Evolutionary conservation across 2,797 vertebrate species (phyloP), one percentile per base, ranked within the genome.

Genomic region (Pangasius macronema): DNA sequence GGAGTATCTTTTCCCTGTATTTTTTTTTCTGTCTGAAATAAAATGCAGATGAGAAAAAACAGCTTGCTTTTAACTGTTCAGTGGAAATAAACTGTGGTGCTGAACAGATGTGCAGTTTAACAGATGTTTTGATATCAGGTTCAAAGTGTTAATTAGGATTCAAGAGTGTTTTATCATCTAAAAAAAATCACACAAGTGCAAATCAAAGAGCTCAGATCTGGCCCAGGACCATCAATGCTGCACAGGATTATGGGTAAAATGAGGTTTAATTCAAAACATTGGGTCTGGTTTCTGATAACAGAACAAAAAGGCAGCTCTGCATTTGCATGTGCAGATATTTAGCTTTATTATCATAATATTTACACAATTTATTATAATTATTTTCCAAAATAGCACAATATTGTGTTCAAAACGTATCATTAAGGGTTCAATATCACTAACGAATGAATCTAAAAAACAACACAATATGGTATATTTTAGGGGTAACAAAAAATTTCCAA

Each of bases 111-210:
- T 55, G 49, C 76, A 79, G 51, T 55, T 79, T 79, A 79, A 53
- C 51, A 79, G 51, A 79, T 79, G n/a, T 79, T 79, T 55, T 79
- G n/a, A 33, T 55, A 51, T 55, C 76, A 79, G 30, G 76, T 55
- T 79, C 76, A 79, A 79, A 79, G 76, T 79, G 76, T 33, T 79
- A 55, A 79, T 55, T 77, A 79, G 76, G 51, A 79, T 79, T 77
- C 75, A 18, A 79, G 20, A 7, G 14, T 55, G n/a, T 79, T 55
- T 79, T 36, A 79, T 18, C 42, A 53, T 51, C 10, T 75, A 68
- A 42, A 73, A 73, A 73, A 73, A 51, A 76, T 76, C 39, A 46
- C 70, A 46, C 13, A n/a, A 33, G 30, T 55, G 76, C 0, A 33
- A 51, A 79, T 79, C 51, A 79, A 79, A 79, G 51, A 55, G n/a